Evolutionary conservation across 2,888 invertebrate species (phyloP).

Genomic region (Chirona hameri): DNA sequence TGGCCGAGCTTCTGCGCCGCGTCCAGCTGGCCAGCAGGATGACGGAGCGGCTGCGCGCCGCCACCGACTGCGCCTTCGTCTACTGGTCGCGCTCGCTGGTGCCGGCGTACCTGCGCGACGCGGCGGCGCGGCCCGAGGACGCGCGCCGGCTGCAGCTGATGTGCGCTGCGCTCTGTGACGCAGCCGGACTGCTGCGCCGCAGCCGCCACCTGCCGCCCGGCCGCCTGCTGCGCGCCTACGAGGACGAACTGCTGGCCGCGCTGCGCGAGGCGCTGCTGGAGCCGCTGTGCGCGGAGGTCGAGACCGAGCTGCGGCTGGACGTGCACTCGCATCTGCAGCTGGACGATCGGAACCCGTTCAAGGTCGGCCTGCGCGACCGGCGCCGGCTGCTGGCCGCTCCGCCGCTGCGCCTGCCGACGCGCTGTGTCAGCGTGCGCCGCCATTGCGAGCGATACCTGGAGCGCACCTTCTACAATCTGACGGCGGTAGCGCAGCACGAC

Average conservation of each 20-base stretch:
- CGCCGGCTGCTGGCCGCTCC: background rate
- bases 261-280: conserved; percentile 85
- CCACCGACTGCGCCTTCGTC: conserved; percentile 37
- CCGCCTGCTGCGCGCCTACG: conserved; percentile 28
- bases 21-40: conserved; percentile 38
- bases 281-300: conserved; percentile 64
- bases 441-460: conserved; percentile 86
- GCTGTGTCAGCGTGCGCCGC: conserved; percentile 42
- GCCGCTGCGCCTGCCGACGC: background rate
- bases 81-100: conserved; percentile 25
- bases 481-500: conserved; percentile 93
- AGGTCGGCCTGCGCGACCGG: conserved; percentile 52
- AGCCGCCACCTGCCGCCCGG: conserved; percentile 12
- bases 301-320: conserved; percentile 86
- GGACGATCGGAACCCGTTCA: conserved; percentile 62
- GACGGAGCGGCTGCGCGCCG: conserved; percentile 35
- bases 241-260: conserved; percentile 56
- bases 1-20: conserved; percentile 37
- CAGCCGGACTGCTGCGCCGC: background rate
- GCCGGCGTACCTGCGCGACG: conserved; percentile 34
- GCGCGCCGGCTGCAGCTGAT: conserved; percentile 31
- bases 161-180: conserved; percentile 27
- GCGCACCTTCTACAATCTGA: conserved; percentile 92
- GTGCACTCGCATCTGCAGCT: conserved; percentile 84
- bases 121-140: conserved; percentile 31